Conservation (phyloP, 1,140 invertebrate species). For the Phymorhynchus buccinoides region DNA sequence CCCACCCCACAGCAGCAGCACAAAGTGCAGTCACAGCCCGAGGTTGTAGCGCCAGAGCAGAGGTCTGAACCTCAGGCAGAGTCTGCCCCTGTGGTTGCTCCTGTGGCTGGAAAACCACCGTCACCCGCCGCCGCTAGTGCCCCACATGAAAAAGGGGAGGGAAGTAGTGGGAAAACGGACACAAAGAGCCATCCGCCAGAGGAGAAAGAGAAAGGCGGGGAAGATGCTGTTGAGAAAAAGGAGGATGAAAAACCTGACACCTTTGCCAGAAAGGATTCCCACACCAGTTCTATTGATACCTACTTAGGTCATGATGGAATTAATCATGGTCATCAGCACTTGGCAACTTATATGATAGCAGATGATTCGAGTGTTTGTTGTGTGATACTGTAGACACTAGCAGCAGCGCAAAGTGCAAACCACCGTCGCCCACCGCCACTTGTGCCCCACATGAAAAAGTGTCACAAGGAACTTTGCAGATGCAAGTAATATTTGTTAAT, state of each 20-base stretch:
- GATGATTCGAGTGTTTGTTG: not conserved
- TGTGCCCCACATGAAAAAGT: no score
- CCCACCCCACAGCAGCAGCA: no score
- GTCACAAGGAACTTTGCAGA: no score
- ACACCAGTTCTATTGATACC: not conserved
- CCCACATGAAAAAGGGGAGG: not conserved
- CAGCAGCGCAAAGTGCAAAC: no score
- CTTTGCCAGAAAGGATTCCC: not conserved
- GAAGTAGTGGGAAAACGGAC: not conserved
- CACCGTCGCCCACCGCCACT: no score
- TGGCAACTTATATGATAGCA: not conserved
- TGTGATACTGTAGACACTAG: not conserved
- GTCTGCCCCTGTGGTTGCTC: not conserved
- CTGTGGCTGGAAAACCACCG: not conserved
- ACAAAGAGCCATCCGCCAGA: not conserved
- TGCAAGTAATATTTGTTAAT: no score
- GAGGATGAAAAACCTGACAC: not conserved
- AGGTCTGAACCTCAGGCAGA: not conserved
- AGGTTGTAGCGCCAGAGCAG: not conserved
- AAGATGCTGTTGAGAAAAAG: not conserved
- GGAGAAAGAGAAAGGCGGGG: not conserved
- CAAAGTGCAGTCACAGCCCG: not conserved
- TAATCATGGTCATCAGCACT: not conserved
- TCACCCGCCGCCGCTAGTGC: not conserved
- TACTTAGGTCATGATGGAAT: not conserved